phyloP scores from a whole-genome alignment of 2,113 vertebrate genomes.

The Thamnophis sirtalis region DNA sequence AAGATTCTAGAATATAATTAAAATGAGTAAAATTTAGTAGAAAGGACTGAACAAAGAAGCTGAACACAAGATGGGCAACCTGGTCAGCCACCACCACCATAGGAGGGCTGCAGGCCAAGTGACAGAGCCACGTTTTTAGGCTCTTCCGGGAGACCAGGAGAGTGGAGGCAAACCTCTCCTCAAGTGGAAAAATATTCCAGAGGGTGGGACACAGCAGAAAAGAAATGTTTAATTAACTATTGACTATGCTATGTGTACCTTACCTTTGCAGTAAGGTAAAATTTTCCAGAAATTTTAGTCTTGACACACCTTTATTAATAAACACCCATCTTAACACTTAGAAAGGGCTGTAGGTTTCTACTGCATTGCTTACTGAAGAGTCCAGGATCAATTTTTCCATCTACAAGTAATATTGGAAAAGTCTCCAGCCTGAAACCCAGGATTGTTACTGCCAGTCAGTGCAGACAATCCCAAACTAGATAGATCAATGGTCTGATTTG shows the following conservation, averaged over 20 bases:
- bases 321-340: neutral
- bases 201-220: neutral
- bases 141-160: neutral
- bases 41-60: neutral
- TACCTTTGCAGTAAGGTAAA: neutral
- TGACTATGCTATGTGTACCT: neutral
- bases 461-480: neutral
- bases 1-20: neutral
- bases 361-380: neutral
- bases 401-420: neutral
- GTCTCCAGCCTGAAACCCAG: neutral
- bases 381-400: neutral
- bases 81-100: neutral
- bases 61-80: neutral
- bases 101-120: neutral
- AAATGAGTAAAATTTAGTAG: neutral
- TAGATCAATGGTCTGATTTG: neutral
- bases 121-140: neutral
- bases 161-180: neutral
- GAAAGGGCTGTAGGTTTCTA: neutral
- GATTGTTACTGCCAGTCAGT: neutral
- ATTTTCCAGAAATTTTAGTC: neutral
- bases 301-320: neutral
- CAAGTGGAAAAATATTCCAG: no score
- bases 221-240: neutral